phyloP scores from a whole-genome alignment of 2,888 invertebrate genomes.

The Stegana nigrithorax region DNA sequence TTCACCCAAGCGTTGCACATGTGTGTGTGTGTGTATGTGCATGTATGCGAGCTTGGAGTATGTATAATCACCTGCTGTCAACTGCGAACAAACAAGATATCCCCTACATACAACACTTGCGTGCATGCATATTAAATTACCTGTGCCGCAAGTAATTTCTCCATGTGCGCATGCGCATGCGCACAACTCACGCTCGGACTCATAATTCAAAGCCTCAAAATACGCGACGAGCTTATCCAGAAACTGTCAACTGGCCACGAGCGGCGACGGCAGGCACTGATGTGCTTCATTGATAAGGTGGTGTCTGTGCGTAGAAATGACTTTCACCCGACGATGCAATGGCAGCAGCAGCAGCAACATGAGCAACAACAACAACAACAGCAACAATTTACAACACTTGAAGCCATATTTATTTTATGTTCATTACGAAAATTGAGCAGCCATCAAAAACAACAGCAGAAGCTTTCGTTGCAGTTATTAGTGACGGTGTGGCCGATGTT shows the following conservation, averaged over 20 bases:
- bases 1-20: too few species aligned
- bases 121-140: too few species aligned
- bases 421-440: constrained; percentile 41
- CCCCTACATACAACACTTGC: too few species aligned
- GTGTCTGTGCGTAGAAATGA: too few species aligned
- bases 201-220: constrained; percentile 1
- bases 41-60: too few species aligned
- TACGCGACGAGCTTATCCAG: background rate
- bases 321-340: too few species aligned
- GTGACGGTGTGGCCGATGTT: too few species aligned
- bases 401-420: constrained; percentile 25
- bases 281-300: constrained; percentile 7
- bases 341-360: background rate
- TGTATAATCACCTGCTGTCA: too few species aligned
- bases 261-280: background rate
- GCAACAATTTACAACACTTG: constrained; percentile 14
- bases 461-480: too few species aligned
- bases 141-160: background rate
- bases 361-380: background rate
- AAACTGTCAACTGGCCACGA: constrained; percentile 8
- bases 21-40: too few species aligned
- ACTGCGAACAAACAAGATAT: too few species aligned
- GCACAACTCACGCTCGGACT: background rate
- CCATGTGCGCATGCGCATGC: background rate
- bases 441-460: constrained; percentile 5